Conservation (phyloP, 1,140 invertebrate genomes). For the Pseudoatta argentina region DNA sequence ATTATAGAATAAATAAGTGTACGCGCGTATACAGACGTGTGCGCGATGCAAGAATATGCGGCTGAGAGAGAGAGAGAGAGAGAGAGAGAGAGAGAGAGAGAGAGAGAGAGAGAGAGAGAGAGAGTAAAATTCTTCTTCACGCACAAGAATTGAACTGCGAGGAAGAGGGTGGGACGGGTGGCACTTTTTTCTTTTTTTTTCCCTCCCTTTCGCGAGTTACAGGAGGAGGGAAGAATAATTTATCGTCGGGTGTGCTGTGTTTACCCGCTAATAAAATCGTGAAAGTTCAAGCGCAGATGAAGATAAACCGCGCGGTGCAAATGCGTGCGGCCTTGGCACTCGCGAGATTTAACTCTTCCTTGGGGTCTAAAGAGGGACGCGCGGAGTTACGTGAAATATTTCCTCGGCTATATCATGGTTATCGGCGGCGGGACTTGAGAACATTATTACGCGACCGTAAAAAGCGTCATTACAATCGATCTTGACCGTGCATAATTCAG, state of each 20-base stretch:
- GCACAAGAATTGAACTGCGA: slow-evolving; percentile 11
- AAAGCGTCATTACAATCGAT: slow-evolving; percentile 56
- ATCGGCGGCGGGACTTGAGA: slow-evolving; percentile 57
- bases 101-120: background rate
- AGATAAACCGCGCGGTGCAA: slow-evolving; percentile 53
- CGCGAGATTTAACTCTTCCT: slow-evolving; percentile 41
- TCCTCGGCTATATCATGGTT: slow-evolving; percentile 51
- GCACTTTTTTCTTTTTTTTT: background rate
- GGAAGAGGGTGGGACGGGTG: background rate
- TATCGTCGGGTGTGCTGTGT: slow-evolving; percentile 56
- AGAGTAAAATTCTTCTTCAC: slow-evolving; percentile 30
- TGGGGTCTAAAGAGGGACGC: background rate
- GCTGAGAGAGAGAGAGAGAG: background rate
- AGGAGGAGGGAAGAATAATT: slow-evolving; percentile 17
- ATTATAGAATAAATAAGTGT: slow-evolving; percentile 68
- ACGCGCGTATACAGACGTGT: too few species aligned
- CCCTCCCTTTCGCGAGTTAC: background rate
- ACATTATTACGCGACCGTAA: slow-evolving; percentile 57
- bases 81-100: too few species aligned
- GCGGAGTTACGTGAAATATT: slow-evolving; percentile 51
- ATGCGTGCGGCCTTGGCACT: slow-evolving; percentile 52
- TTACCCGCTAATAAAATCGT: slow-evolving; percentile 63
- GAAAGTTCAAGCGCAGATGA: slow-evolving; percentile 58
- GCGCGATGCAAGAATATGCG: background rate
- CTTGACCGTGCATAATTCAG: slow-evolving; percentile 34